A percentile compares a stretch with the other conserved stretches of the same genome.
These are phyloP conservation scores for Drosophila santomea DNA, from an alignment of 1,140 invertebrate species.

Conservation along the genomic window DNA sequence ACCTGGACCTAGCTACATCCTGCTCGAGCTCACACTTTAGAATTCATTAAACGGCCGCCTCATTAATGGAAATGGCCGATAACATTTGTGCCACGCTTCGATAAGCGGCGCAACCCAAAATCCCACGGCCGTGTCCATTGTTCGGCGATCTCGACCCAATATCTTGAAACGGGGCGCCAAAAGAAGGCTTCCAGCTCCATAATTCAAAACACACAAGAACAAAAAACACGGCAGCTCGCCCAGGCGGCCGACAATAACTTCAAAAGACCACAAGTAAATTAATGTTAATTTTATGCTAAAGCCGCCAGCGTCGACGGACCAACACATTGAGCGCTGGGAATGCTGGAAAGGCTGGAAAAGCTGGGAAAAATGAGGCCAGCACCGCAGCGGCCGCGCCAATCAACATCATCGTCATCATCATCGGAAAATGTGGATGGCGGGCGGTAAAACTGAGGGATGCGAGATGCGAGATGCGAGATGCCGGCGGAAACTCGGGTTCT, in stretches of 20 bases:
- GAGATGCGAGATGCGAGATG: neutral
- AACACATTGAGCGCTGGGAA: slow-evolving; percentile 29
- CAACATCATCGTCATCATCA: slow-evolving; percentile 57
- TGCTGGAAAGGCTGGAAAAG: slow-evolving; percentile 5
- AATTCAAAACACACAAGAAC: slow-evolving; percentile 79
- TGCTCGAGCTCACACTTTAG: slow-evolving; percentile 62
- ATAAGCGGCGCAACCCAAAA: slow-evolving; percentile 65
- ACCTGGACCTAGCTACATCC: slow-evolving; percentile 15
- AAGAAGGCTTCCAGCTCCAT: slow-evolving; percentile 46
- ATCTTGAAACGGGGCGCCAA: slow-evolving; percentile 39
- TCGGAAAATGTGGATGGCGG: slow-evolving; percentile 10
- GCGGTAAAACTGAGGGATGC: neutral
- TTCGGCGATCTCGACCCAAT: slow-evolving; percentile 67
- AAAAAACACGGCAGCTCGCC: slow-evolving; percentile 49
- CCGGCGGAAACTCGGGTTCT: slow-evolving; percentile 36
- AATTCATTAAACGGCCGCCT: slow-evolving; percentile 81
- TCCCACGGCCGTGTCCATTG: slow-evolving; percentile 50
- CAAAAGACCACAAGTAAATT: slow-evolving; percentile 83
- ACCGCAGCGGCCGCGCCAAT: slow-evolving; percentile 65
- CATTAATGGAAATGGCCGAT: slow-evolving; percentile 83
- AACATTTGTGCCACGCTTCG: slow-evolving; percentile 80
- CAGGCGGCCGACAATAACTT: slow-evolving; percentile 71
- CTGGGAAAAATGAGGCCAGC: slow-evolving; percentile 58
- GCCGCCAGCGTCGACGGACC: slow-evolving; percentile 55
- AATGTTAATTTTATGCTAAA: slow-evolving; percentile 84